These are phyloP conservation scores for Melanostoma mellinum DNA, from an alignment of 2,888 invertebrate genomes.

Conservation along the genomic window DNA sequence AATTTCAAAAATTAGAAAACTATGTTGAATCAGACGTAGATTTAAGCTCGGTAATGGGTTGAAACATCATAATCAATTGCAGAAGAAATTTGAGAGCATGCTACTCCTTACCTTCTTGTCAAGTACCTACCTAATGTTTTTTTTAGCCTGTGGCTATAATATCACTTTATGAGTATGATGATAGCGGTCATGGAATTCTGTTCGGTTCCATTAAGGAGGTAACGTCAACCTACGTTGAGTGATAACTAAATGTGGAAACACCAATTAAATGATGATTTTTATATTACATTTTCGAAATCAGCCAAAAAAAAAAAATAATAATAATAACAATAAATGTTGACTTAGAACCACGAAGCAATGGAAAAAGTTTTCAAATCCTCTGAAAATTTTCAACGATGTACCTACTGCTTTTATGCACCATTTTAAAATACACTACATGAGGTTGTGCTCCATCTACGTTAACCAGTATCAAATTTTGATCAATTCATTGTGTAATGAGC, in stretches of 20 bases:
- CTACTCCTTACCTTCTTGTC: no score
- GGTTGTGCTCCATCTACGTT: background rate
- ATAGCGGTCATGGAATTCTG: conserved; percentile 52
- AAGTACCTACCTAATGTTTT: no score
- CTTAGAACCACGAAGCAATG: conserved; percentile 27
- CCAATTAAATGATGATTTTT: conserved; percentile 58
- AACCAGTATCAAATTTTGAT: no score
- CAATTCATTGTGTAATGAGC: background rate
- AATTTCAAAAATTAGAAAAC: conserved; percentile 25
- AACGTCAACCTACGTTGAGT: no score
- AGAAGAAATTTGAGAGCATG: no score
- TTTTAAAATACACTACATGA: background rate
- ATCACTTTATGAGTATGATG: background rate
- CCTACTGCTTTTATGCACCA: conserved; percentile 1
- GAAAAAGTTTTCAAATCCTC: conserved; percentile 51
- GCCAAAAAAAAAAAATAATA: no score
- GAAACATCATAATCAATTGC: no score
- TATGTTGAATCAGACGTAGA: no score
- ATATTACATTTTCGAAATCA: background rate
- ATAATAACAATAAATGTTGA: no score
- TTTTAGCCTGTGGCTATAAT: no score
- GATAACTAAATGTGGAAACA: conserved; percentile 6
- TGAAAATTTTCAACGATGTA: conserved; percentile 50
- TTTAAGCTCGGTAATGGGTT: no score
- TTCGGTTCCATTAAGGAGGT: conserved; percentile 77